phyloP scores from a whole-genome alignment of 2,888 invertebrate species.

The Drepanosiphum platanoidis region DNA sequence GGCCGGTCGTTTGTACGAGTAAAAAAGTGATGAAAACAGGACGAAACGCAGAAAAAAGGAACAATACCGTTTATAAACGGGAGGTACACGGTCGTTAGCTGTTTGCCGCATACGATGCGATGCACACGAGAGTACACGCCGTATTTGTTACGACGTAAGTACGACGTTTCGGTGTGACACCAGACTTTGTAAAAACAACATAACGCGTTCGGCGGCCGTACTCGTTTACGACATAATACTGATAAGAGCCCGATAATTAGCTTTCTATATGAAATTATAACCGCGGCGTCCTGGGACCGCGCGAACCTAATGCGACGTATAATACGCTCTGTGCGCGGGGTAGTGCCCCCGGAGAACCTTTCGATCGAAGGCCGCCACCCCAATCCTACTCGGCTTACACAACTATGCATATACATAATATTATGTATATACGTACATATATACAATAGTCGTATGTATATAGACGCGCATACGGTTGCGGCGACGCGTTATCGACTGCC shows the following conservation, averaged over 20 bases:
- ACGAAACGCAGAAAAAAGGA: no score
- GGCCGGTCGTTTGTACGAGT: no score
- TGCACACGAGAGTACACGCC: neutral
- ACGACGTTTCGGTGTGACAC: neutral
- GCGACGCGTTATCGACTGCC: conserved; percentile 36
- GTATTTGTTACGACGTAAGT: no score
- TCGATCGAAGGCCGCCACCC: neutral
- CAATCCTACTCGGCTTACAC: neutral
- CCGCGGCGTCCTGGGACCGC: neutral
- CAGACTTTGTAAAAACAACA: neutral
- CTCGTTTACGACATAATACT: neutral
- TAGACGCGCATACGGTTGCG: neutral
- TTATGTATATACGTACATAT: neutral
- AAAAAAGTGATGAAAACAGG: no score
- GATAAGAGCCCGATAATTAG: conserved; percentile 34
- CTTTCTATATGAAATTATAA: no score
- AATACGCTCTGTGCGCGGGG: neutral
- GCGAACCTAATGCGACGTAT: no score
- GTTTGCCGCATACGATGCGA: no score
- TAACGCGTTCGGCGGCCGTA: neutral
- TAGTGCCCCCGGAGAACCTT: neutral
- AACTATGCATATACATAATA: neutral
- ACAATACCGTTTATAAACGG: no score
- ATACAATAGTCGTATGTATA: neutral
- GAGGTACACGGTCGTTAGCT: no score